Evolutionary conservation across 2,888 invertebrate genomes (phyloP), one percentile per base, ranked within the genome.

Genomic region (Agonopterix alstromeriana): DNA sequence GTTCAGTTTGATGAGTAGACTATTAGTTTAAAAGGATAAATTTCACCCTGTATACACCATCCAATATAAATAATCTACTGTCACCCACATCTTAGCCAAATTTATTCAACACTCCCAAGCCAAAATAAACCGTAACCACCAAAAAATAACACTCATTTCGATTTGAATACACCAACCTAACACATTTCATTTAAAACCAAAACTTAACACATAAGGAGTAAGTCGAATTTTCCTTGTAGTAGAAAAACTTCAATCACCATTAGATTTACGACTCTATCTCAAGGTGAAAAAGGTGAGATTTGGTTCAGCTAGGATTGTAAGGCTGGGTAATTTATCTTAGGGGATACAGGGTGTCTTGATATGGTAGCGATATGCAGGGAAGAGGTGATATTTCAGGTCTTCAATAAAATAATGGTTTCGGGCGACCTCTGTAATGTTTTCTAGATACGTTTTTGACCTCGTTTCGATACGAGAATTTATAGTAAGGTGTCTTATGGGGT

Each of bases 51-150:
- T 17, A 45, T 9, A 17, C 36, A 17, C 38, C 56, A 58, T 47
- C 61, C 65, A 62, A 73, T 70, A 76, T 77, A 78, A 76, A 78
- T 78, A 77, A 77, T 71, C 72, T 69, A 63, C 67, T 75, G 75
- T 73, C 76, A 73, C 72, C 70, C 65, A 60, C 59, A 62, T 53
- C 61, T 62, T 61, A 61, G 57, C 55, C 38, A 10, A 10, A 9
- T 38, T 27, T 7, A 27, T 27, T 8, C n/a, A 38, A 38, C 27
- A 48, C 38, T 38, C 4, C 9, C 38, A n/a, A 38, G 38, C 38
- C 9, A 38, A 38, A 38, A 38, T 38, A 3, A 4, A 9, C 38
- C 38, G 9, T 38, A 27, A 27, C 27, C 27, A 7, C 27, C 27
- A 27, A 27, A 27, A 27, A 27, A 27, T 27, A 27, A 27, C 27